These are phyloP conservation scores for Wasmannia auropunctata DNA, from an alignment of 1,140 invertebrate genomes.

Conservation along the genomic window DNA sequence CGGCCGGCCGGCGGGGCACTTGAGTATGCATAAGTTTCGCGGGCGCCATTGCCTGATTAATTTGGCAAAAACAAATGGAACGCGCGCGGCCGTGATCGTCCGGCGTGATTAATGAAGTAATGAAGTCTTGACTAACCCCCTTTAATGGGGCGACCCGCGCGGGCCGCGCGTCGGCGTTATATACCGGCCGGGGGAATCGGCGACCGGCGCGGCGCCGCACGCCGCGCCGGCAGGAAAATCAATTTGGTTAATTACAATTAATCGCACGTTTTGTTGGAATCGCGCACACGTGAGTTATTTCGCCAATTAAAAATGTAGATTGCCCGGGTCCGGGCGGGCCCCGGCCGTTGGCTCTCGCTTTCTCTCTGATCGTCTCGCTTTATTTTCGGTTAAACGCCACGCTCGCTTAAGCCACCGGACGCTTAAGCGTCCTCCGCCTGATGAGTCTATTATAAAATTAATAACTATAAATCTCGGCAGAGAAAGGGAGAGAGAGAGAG, in stretches of 20 bases:
- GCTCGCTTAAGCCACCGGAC: constrained; percentile 29
- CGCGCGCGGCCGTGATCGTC: constrained; percentile 28
- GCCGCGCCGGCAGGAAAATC: constrained; percentile 28
- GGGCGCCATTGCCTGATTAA: constrained; percentile 46
- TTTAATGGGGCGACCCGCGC: constrained; percentile 45
- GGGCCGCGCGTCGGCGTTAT: not conserved
- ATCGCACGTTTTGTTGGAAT: constrained; percentile 29
- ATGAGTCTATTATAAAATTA: constrained; percentile 84
- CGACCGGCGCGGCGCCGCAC: not conserved
- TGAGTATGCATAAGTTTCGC: constrained; percentile 53
- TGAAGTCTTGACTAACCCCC: constrained; percentile 61
- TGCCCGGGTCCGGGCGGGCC: not conserved
- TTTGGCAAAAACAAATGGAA: constrained; percentile 59
- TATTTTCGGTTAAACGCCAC: constrained; percentile 40
- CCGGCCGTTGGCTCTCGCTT: not conserved
- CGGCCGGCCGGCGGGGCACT: constrained; percentile 18
- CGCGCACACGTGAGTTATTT: constrained; percentile 34
- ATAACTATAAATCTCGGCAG: constrained; percentile 82
- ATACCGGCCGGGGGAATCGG: not conserved
- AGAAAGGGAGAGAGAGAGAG: too few species aligned
- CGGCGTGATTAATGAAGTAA: constrained; percentile 62
- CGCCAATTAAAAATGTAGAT: constrained; percentile 50
- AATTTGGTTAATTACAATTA: constrained; percentile 55
- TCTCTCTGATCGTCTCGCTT: too few species aligned
- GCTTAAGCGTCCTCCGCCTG: constrained; percentile 65